Conservation (phyloP, 2,888 invertebrate species). For the Eupithecia abbreviata region DNA sequence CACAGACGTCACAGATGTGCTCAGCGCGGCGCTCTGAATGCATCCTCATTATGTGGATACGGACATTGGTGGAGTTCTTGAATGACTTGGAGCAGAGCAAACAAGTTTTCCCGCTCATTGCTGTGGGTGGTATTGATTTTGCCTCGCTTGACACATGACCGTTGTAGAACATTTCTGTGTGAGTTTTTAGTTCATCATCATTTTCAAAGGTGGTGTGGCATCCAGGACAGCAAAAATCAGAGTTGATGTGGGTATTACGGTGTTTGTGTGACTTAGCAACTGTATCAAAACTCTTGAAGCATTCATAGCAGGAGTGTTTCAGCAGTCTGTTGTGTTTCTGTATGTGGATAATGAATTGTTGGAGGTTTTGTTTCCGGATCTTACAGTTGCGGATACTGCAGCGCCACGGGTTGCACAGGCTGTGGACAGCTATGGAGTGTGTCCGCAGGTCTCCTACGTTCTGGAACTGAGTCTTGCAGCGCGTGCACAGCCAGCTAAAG, state of each 20-base stretch:
- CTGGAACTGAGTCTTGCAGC: conserved; percentile 63
- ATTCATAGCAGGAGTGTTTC: conserved; percentile 73
- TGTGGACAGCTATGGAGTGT: conserved; percentile 85
- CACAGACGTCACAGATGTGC: conserved; percentile 83
- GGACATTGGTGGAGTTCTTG: conserved; percentile 16
- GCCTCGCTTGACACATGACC: background rate
- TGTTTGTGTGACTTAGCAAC: conserved; percentile 44
- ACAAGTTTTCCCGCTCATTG: conserved; percentile 19
- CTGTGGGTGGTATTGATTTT: background rate
- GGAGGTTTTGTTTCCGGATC: conserved; percentile 56
- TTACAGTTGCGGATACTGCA: conserved; percentile 84
- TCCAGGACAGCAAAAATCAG: conserved; percentile 19
- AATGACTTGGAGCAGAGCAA: conserved; percentile 25
- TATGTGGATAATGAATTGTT: conserved; percentile 78
- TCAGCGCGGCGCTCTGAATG: conserved; percentile 57
- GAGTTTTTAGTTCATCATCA: conserved; percentile 14
- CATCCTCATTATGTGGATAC: conserved; percentile 15
- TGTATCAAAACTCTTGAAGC: conserved; percentile 55
- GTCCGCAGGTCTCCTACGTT: conserved; percentile 71
- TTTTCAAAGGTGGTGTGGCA: conserved; percentile 19
- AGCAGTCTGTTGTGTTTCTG: conserved; percentile 84
- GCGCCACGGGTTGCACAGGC: conserved; percentile 84
- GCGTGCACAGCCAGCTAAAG: conserved; percentile 66
- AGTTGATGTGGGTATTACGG: conserved; percentile 8
- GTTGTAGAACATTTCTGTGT: conserved; percentile 10